Evolutionary conservation across 2,888 invertebrate species (phyloP).

Genomic region (Crematogaster levior): DNA sequence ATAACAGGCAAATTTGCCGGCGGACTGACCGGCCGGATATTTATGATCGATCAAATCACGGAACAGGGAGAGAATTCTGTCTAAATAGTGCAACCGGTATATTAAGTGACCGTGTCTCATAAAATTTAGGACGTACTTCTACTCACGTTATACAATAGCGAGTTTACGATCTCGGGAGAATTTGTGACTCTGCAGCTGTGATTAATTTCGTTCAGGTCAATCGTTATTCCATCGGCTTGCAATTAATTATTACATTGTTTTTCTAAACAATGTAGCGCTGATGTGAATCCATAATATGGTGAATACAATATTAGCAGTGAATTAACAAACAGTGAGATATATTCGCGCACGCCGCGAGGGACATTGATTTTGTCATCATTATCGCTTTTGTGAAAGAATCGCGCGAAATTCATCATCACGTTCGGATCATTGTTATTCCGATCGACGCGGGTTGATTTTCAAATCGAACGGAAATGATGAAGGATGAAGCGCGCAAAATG

Average conservation of each 20-base stretch:
- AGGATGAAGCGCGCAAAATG: neutral
- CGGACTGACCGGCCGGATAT: slow-evolving; percentile 34
- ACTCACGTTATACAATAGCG: neutral
- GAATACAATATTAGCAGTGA: slow-evolving; percentile 11
- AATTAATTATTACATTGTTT: slow-evolving; percentile 1
- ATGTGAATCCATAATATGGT: neutral
- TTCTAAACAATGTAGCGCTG: neutral
- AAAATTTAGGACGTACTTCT: neutral
- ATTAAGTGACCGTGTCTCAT: neutral
- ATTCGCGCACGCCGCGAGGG: neutral
- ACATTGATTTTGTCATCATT: neutral
- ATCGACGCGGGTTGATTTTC: neutral
- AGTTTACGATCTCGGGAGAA: neutral
- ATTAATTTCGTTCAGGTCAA: neutral
- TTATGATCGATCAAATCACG: slow-evolving; percentile 41
- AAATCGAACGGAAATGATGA: neutral
- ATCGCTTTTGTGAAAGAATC: neutral
- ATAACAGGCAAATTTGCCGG: slow-evolving; percentile 48
- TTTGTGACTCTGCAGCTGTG: neutral
- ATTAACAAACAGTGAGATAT: neutral
- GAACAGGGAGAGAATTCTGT: slow-evolving; percentile 5
- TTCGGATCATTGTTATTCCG: neutral
- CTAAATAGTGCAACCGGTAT: slow-evolving; percentile 4
- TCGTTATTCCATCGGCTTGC: neutral
- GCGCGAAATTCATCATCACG: slow-evolving; percentile 14